These are phyloP conservation scores for Chymomyza costata DNA, from an alignment of 1,140 invertebrate species.

Conservation along the genomic window DNA sequence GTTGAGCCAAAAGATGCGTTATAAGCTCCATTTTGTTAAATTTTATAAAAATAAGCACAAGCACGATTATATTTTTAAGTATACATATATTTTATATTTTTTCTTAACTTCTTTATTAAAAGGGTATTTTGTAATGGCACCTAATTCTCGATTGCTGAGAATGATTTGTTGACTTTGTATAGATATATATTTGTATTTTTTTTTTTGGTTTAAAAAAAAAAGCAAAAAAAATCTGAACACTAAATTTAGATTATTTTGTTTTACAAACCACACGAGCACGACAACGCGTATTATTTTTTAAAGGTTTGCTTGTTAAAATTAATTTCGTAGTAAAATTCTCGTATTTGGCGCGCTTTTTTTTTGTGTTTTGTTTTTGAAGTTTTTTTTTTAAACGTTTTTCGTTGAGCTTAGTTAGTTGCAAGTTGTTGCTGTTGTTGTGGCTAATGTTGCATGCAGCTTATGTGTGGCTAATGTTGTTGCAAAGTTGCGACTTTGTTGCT, in stretches of 20 bases:
- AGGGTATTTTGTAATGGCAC: too few relatives aligned
- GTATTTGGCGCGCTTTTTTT: constrained; percentile 6
- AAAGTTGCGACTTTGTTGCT: too few relatives aligned
- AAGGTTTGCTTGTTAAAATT: too few relatives aligned
- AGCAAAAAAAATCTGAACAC: constrained; percentile 37
- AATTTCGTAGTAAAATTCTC: constrained; percentile 37
- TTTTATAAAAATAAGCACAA: too few relatives aligned
- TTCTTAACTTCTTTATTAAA: not conserved
- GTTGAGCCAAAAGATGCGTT: constrained; percentile 57
- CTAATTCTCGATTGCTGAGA: too few relatives aligned
- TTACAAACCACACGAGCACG: too few relatives aligned
- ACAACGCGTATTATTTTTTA: too few relatives aligned
- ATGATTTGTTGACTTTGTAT: too few relatives aligned
- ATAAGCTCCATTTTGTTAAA: constrained; percentile 55
- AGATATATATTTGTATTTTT: not conserved
- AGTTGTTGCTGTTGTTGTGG: not conserved
- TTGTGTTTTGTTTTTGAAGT: constrained; percentile 5
- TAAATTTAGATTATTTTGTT: too few relatives aligned
- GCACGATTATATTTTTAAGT: too few relatives aligned
- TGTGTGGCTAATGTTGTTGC: too few relatives aligned
- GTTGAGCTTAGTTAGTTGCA: constrained; percentile 1
- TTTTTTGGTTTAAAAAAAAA: constrained; percentile 24
- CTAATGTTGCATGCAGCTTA: too few relatives aligned
- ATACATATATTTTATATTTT: constrained; percentile 14
- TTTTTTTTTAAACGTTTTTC: not conserved